phyloP scores from a whole-genome alignment of 2,797 vertebrate genomes.

The Alosa sapidissima region DNA sequence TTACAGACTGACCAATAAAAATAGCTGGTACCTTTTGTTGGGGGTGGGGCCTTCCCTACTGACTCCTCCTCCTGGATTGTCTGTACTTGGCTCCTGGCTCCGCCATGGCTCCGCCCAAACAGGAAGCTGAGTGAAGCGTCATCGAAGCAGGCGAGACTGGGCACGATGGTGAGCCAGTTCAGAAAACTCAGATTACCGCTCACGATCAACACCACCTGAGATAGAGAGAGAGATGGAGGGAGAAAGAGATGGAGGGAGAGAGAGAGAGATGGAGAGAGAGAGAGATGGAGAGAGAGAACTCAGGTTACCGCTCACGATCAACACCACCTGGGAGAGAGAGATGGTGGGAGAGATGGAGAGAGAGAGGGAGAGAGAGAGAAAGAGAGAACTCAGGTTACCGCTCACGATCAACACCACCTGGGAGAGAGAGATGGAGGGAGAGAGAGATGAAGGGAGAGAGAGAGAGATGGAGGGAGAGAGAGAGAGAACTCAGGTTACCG shows the following conservation, averaged over 20 bases:
- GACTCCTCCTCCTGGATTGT: slow-evolving; percentile 64
- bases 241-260: background rate
- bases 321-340: slow-evolving; percentile 71
- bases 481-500: background rate
- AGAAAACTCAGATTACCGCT: slow-evolving; percentile 97
- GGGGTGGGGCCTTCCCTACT: slow-evolving; percentile 33
- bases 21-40: slow-evolving; percentile 63
- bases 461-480: background rate
- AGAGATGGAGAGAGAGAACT: background rate
- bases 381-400: slow-evolving; percentile 75
- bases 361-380: background rate
- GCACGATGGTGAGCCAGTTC: slow-evolving; percentile 95
- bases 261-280: background rate
- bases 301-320: slow-evolving; percentile 93
- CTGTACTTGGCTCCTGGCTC: slow-evolving; percentile 61
- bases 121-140: slow-evolving; percentile 78
- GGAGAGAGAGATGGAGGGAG: background rate
- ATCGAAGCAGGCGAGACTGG: slow-evolving; percentile 90
- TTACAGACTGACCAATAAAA: background rate
- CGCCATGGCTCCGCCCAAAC: slow-evolving; percentile 64
- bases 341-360: background rate
- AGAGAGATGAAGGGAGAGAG: no score
- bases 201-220: slow-evolving; percentile 83
- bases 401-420: slow-evolving; percentile 87
- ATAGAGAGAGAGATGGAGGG: no score